Conservation (phyloP, 2,888 invertebrate species). For the Dicycla oo region DNA sequence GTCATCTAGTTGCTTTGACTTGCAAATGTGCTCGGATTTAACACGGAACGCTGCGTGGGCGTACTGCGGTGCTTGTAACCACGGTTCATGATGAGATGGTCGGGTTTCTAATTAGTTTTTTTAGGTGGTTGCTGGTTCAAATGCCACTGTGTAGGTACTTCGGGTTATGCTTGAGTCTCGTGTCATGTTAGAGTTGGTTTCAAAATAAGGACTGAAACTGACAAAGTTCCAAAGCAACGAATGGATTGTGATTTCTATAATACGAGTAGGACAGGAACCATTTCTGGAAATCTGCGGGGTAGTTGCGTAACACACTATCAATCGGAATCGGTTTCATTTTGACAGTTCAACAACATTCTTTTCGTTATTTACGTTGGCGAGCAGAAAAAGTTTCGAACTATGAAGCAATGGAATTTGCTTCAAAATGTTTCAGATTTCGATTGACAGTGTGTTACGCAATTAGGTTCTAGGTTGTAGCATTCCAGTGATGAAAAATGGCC, state of each 20-base stretch:
- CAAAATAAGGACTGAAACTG: neutral
- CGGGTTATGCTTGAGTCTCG: too few species aligned
- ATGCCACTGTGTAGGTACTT: neutral
- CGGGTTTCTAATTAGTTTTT: conserved; percentile 53
- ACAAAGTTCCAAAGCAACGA: neutral
- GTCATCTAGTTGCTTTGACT: conserved; percentile 78
- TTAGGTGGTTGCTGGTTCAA: conserved; percentile 12
- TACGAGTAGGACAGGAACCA: neutral
- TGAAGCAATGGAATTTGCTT: too few species aligned
- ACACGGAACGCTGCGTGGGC: conserved; percentile 82
- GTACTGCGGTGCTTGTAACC: conserved; percentile 51
- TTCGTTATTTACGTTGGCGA: too few species aligned
- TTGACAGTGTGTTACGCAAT: too few species aligned
- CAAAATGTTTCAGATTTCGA: too few species aligned
- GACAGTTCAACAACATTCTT: too few species aligned
- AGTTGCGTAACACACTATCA: too few species aligned
- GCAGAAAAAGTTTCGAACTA: too few species aligned
- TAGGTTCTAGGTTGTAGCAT: too few species aligned
- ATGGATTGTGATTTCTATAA: neutral
- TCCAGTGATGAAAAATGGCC: neutral
- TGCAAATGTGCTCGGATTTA: conserved; percentile 84
- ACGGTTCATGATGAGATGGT: conserved; percentile 22
- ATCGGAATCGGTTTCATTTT: too few species aligned
- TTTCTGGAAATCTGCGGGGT: neutral
- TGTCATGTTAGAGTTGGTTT: neutral